A percentile compares a stretch with the other conserved stretches of the same genome.
Conservation (phyloP, 2,797 vertebrate genomes). For the Morus bassanus region DNA sequence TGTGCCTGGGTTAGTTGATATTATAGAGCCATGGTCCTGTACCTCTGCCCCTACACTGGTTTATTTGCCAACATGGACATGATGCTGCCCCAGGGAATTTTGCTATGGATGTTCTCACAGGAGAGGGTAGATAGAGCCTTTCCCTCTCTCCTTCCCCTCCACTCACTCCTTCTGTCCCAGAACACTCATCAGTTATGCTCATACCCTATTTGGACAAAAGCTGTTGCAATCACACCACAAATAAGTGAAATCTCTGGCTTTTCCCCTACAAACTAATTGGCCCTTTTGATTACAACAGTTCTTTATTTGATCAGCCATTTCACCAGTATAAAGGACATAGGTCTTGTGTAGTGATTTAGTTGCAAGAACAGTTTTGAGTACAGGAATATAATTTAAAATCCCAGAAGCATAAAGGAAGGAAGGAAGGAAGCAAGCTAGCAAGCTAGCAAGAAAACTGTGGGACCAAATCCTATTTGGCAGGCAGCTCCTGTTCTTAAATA, state of each 20-base stretch:
- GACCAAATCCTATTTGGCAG: not conserved
- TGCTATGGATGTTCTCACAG: not conserved
- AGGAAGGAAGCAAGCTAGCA: not conserved
- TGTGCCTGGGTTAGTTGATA: not conserved
- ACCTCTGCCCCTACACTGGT: not conserved
- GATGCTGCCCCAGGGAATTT: not conserved
- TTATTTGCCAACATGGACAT: not conserved
- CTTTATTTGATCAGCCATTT: not conserved
- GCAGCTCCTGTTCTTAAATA: not conserved
- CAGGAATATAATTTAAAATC: not conserved
- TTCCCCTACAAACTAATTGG: not conserved
- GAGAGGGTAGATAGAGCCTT: not conserved
- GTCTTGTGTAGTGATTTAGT: not conserved
- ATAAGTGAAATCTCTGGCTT: not conserved
- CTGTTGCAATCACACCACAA: not conserved
- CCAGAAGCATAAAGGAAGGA: not conserved
- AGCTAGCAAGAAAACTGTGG: not conserved
- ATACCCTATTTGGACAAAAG: not conserved
- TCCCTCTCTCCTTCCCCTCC: not conserved
- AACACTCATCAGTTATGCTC: not conserved
- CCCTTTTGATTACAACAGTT: not conserved
- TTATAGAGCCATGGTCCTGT: not conserved
- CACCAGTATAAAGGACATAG: not conserved
- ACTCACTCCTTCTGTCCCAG: not conserved
- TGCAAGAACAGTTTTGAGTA: not conserved